Evolutionary conservation across 2,888 invertebrate genomes (phyloP), one percentile per base, ranked within the genome.

Genomic region (Cybosia mesomella): DNA sequence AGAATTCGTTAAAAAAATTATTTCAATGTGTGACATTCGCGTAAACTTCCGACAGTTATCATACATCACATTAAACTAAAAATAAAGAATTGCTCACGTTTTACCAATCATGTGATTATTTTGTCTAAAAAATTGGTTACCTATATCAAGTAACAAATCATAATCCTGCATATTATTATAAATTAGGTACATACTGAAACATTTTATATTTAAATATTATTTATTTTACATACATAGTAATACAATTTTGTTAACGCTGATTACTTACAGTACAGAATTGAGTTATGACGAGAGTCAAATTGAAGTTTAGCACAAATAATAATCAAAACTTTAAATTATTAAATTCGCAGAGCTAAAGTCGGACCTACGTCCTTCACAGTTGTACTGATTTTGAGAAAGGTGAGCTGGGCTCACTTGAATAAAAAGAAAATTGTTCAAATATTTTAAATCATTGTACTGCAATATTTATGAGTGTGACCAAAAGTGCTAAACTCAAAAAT

Each of bases 51-150:
- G n/a, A n/a, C n/a, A n/a, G n/a, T n/a, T n/a, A n/a, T n/a, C n/a
- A 4, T 55, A 66, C 73, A 72, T 73, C 63, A 73, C 78, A 70
- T 55, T 67, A 62, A 24, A 22, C n/a, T 66, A 63, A 54, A 60
- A n/a, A n/a, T n/a, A 65, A 57, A 39, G 21, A 10, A 32, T 64
- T 66, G 71, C 71, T 79, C 79, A 81, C 77, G 75, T 58, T 64
- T 63, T 59, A 54, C 43, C 13, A 63, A 22, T 28, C n/a, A 43
- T 65, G 72, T 75, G 70, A 75, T 67, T 71, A 34, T 79, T 76
- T 79, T 74, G 77, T 81, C 77, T 82, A 75, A 75, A 83, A 77
- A 72, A 75, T 63, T 72, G 58, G 61, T 60, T n/a, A 49, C n/a
- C n/a, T 72, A 67, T 18, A 67, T 54, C 74, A 73, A 71, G 74